Conservation (phyloP, 2,888 invertebrate genomes). For the Dermolepida albohirtum region DNA sequence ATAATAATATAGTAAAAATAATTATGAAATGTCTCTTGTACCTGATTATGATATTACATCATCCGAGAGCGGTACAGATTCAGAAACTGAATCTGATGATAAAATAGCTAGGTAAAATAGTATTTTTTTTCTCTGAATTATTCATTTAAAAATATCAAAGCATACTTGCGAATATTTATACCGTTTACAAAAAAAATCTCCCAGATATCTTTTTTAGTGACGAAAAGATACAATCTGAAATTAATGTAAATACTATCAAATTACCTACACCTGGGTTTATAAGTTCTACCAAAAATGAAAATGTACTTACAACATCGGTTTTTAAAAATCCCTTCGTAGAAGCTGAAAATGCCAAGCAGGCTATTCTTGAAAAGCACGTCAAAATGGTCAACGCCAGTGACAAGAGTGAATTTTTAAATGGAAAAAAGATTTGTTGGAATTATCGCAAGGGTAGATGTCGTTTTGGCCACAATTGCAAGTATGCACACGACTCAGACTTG, state of each 20-base stretch:
- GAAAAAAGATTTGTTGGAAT: constrained; percentile 93
- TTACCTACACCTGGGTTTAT: constrained; percentile 75
- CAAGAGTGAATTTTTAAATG: constrained; percentile 81
- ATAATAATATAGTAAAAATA: constrained; percentile 22
- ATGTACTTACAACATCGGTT: constrained; percentile 70
- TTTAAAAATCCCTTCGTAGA: constrained; percentile 89
- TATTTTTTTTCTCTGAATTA: constrained; percentile 37
- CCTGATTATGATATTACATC: constrained; percentile 74
- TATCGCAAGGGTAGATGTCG: constrained; percentile 90
- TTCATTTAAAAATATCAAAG: constrained; percentile 26
- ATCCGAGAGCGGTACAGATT: constrained; percentile 65
- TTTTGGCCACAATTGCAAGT: constrained; percentile 92
- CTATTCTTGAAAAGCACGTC: constrained; percentile 90
- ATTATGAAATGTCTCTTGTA: constrained; percentile 69
- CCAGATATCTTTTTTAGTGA: constrained; percentile 42
- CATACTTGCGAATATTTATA: constrained; percentile 31
- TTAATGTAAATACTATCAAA: constrained; percentile 39
- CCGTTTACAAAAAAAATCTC: constrained; percentile 41
- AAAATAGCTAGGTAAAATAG: constrained; percentile 63
- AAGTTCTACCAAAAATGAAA: constrained; percentile 66
- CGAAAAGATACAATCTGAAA: constrained; percentile 22
- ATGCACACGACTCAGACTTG: constrained; percentile 90
- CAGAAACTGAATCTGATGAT: constrained; percentile 44
- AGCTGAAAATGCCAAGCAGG: constrained; percentile 87
- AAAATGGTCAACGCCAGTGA: constrained; percentile 86